Conservation (phyloP, 2,113 vertebrate genomes). For the Odontophorus gujanensis region DNA sequence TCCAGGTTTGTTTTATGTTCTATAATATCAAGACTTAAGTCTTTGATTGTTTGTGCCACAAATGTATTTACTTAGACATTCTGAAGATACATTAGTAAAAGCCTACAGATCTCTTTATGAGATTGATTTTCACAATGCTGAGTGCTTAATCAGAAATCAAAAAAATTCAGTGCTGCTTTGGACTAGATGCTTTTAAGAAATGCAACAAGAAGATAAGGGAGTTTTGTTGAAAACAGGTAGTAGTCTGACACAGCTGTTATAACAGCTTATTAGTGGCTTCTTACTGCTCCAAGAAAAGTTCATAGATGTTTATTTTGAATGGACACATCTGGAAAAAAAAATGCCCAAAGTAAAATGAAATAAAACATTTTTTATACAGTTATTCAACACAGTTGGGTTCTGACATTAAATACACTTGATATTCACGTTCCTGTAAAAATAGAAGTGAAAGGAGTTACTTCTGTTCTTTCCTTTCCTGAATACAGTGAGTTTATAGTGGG, state of each 20-base stretch:
- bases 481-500: background rate
- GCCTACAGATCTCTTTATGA: background rate
- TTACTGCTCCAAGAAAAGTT: slow-evolving; percentile 6
- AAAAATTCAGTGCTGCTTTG: background rate
- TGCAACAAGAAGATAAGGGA: background rate
- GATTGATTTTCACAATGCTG: background rate
- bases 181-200: background rate
- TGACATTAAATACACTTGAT: background rate
- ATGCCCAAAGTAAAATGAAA: background rate
- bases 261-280: slow-evolving; percentile 22
- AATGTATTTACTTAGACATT: background rate
- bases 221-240: slow-evolving; percentile 17
- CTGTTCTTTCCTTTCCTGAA: background rate
- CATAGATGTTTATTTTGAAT: background rate
- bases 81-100: background rate
- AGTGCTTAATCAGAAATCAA: background rate
- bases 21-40: background rate
- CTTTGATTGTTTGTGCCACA: background rate
- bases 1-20: background rate
- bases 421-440: background rate
- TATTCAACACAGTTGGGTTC: background rate
- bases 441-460: background rate
- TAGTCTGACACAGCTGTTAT: slow-evolving; percentile 1
- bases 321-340: slow-evolving; percentile 14
- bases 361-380: background rate